Evolutionary conservation across 2,888 invertebrate genomes (phyloP).

Genomic region (Heliconius aoede): DNA sequence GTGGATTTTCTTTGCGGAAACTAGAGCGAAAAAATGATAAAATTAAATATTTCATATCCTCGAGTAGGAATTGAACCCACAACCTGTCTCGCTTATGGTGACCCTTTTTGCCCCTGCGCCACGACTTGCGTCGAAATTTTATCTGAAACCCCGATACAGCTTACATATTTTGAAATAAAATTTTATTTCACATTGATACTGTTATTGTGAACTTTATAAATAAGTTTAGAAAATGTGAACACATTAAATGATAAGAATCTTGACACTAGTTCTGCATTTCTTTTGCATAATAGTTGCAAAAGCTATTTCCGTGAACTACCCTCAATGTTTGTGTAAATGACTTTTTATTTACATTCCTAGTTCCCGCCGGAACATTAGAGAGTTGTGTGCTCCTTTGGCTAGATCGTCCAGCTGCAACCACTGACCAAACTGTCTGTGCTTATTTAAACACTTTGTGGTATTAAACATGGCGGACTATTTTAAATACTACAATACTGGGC

Average conservation of each 20-base stretch:
- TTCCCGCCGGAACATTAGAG: conserved; percentile 47
- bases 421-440: conserved; percentile 43
- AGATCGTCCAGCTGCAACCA: conserved; percentile 48
- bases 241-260: conserved; percentile 24
- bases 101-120: not conserved
- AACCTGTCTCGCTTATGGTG: not conserved
- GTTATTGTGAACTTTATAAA: not conserved
- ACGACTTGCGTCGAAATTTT: too few species aligned
- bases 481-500: conserved; percentile 23
- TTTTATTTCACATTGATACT: not conserved
- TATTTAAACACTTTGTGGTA: conserved; percentile 44
- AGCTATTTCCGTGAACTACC: conserved; percentile 37
- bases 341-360: conserved; percentile 48
- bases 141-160: too few species aligned
- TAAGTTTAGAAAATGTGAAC: not conserved
- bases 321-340: conserved; percentile 40
- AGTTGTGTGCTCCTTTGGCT: conserved; percentile 49
- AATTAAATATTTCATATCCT: too few species aligned
- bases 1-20: too few species aligned
- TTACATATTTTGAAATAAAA: not conserved
- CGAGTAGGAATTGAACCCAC: not conserved
- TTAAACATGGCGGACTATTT: conserved; percentile 32
- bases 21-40: too few species aligned
- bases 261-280: conserved; percentile 20
- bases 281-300: conserved; percentile 19